A percentile compares a stretch with the other conserved stretches of the same genome.
These are phyloP conservation scores for Euleptes europaea DNA, from an alignment of 2,113 vertebrate genomes.

Conservation along the genomic window DNA sequence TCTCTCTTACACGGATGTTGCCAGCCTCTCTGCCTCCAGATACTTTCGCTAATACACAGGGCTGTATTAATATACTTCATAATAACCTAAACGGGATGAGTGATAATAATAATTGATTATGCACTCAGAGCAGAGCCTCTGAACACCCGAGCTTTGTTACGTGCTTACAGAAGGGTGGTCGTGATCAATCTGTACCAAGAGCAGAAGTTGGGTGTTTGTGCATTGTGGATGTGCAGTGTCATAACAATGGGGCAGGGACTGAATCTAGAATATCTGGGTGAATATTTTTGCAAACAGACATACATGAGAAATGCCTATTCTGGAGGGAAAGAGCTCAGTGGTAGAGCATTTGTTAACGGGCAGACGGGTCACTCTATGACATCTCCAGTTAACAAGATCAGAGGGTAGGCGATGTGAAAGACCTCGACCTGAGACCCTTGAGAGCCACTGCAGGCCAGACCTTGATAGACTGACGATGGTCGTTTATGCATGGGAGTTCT, in stretches of 20 bases:
- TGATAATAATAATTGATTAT: not conserved
- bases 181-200: not conserved
- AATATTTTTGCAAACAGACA: constrained; percentile 16
- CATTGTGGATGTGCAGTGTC: not conserved
- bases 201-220: not conserved
- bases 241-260: not conserved
- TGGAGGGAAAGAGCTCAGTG: too few relatives aligned
- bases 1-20: not conserved
- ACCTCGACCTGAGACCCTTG: too few relatives aligned
- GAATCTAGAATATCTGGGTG: not conserved
- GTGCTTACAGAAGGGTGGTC: not conserved
- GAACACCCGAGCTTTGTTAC: not conserved
- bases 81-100: not conserved
- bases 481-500: too few relatives aligned
- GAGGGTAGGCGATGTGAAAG: too few relatives aligned
- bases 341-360: too few relatives aligned
- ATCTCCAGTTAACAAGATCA: too few relatives aligned
- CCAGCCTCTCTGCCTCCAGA: constrained; percentile 17
- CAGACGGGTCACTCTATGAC: too few relatives aligned
- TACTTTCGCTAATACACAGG: not conserved
- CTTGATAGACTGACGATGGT: too few relatives aligned
- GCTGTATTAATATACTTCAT: not conserved
- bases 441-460: too few relatives aligned
- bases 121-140: not conserved
- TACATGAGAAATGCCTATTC: not conserved